Evolutionary conservation across 2,113 vertebrate genomes (phyloP).

Genomic region (Nerophis lumbriciformis): DNA sequence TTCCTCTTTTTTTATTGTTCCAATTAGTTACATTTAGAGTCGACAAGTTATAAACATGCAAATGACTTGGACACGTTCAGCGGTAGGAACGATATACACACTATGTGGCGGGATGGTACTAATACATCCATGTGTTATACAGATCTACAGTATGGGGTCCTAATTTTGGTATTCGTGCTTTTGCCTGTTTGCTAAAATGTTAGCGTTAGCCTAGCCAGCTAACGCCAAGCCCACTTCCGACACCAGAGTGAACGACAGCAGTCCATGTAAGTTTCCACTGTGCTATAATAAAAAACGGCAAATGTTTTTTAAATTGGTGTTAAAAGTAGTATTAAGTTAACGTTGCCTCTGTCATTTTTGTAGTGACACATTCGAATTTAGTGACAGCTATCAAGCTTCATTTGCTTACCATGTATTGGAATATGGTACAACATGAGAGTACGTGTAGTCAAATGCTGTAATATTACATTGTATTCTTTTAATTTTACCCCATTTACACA

Average conservation of each 20-base stretch:
- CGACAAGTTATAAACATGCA: conserved; percentile 28
- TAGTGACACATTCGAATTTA: no score
- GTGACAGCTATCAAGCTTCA: no score
- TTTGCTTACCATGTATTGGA: no score
- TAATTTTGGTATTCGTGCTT: background rate
- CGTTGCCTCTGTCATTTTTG: no score
- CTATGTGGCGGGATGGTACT: background rate
- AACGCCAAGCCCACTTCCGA: conserved; percentile 21
- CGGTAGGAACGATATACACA: conserved; percentile 12
- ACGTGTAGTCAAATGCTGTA: no score
- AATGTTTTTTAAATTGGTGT: no score
- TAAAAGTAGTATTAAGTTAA: no score
- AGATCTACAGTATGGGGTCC: conserved; percentile 10
- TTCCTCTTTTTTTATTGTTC: background rate
- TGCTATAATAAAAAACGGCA: no score
- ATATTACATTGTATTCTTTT: no score
- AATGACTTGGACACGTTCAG: background rate
- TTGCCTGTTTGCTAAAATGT: background rate
- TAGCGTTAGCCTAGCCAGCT: background rate
- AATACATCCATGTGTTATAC: rapidly evolving
- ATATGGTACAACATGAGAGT: no score
- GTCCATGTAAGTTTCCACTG: conserved; percentile 53
- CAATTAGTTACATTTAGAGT: rapidly evolving
- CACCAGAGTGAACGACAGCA: background rate
- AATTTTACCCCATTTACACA: no score